Base-by-base conservation (phyloP, 37 sponge, comb jelly and placozoan genomes). In the Hormiphora californensis region DNA sequence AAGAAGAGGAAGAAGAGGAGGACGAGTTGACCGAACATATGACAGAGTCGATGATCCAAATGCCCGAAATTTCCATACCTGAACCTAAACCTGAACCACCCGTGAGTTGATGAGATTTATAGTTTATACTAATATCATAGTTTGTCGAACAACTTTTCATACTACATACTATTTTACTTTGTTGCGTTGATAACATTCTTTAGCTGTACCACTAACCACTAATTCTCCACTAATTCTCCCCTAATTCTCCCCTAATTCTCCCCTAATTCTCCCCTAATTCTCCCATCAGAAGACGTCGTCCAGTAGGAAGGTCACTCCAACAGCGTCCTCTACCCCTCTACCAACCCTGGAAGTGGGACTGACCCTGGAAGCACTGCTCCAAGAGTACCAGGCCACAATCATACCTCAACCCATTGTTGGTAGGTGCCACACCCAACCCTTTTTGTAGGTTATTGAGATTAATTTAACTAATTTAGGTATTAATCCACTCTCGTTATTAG, bases 41-140 rank as follows among this genome's bases (percentile, higher is more conserved):
- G 41, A 73, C 81, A 36, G 81, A 73, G 46, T 73, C 81, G 4
- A 73, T 73, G 81, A 28, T 73, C 1, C 81, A 73, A 46, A 73
- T 73, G 41, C 81, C 81, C 1, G 46, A 73, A 46, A 73, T 73
- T 73, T 43, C 40, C 28, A 73, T 73, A 46, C 81, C 81, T 32
- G 46, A 43, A 8, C 81, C 81, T 4, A 73, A 73, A 41, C 44
- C 44, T n/a, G n/a, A n/a, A n/a, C n/a, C n/a, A n/a, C n/a, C n/a
- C n/a, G n/a, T n/a, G n/a, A n/a, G n/a, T n/a, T n/a, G n/a, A n/a
- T n/a, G n/a, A n/a, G n/a, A n/a, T n/a, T n/a, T n/a, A n/a, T n/a
- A n/a, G n/a, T n/a, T n/a, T n/a, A n/a, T n/a, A n/a, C n/a, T n/a
- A n/a, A n/a, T n/a, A n/a, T n/a, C n/a, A n/a, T n/a, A n/a, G n/a